Conservation (phyloP, 2,113 vertebrate species). For the Rhinopithecus roxellana region DNA sequence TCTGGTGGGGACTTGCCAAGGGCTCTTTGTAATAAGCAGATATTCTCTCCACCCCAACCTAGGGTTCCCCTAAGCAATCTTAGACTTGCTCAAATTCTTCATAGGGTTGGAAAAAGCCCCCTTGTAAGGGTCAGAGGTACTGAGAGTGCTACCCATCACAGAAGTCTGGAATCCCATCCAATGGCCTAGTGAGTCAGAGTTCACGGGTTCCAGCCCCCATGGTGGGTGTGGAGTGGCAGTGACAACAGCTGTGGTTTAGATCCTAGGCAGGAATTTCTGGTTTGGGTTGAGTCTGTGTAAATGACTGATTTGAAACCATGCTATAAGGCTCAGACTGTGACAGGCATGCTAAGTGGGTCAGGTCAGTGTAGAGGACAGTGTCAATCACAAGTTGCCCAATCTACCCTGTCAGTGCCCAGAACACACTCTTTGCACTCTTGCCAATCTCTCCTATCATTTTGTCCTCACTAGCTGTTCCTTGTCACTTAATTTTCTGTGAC, state of each 20-base stretch:
- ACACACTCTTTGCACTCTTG: neutral
- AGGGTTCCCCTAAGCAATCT: neutral
- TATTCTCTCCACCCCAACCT: neutral
- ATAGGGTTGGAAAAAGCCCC: neutral
- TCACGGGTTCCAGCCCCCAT: neutral
- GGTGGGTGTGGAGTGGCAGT: neutral
- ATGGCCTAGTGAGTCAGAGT: constrained; percentile 17
- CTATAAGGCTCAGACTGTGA: neutral
- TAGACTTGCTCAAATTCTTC: neutral
- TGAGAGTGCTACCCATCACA: neutral
- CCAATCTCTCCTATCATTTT: neutral
- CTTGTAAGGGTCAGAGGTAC: neutral
- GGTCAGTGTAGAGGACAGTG: neutral
- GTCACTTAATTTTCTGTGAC: neutral
- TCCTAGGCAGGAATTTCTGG: constrained; percentile 61
- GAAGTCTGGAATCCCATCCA: neutral
- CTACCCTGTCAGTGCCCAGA: neutral
- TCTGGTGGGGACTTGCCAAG: no score
- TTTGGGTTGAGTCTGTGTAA: constrained; percentile 49
- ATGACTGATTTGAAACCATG: constrained; percentile 9
- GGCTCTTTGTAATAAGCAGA: neutral
- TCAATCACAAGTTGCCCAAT: neutral
- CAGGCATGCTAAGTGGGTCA: constrained; percentile 56
- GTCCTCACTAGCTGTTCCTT: neutral
- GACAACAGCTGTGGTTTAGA: constrained; percentile 11